Percentiles rank a stretch among this genome's conserved stretches.
phyloP scores from a whole-genome alignment of 2,113 vertebrate species.

The Circaetus cinerascens region DNA sequence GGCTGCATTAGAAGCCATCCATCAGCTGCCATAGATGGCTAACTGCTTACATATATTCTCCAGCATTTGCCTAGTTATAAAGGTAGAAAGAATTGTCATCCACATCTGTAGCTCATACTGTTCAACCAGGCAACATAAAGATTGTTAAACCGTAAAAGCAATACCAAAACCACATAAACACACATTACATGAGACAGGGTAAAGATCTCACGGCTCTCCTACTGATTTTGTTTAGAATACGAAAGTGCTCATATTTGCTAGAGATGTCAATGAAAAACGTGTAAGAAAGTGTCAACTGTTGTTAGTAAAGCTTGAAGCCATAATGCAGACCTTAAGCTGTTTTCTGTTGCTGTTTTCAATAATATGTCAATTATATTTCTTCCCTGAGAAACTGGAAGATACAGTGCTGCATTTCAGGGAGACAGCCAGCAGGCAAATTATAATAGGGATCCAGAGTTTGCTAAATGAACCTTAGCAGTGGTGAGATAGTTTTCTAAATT shows the following conservation, averaged over 20 bases:
- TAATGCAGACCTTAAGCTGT: not conserved
- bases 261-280: not conserved
- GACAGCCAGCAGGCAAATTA: not conserved
- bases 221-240: not conserved
- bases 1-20: not conserved
- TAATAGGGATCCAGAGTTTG: not conserved
- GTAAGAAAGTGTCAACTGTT: not conserved
- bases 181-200: not conserved
- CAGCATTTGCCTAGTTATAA: not conserved
- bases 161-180: not conserved
- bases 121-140: not conserved
- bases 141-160: not conserved
- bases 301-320: not conserved
- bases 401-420: not conserved
- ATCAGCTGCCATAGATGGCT: not conserved
- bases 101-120: not conserved
- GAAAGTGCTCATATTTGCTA: not conserved
- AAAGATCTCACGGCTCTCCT: not conserved
- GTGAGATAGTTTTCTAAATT: not conserved
- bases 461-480: not conserved
- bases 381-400: not conserved
- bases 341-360: not conserved
- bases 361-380: not conserved
- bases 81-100: not conserved
- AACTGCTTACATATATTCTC: not conserved